phyloP scores from a whole-genome alignment of 2,888 invertebrate genomes.

The Phalangium opilio region DNA sequence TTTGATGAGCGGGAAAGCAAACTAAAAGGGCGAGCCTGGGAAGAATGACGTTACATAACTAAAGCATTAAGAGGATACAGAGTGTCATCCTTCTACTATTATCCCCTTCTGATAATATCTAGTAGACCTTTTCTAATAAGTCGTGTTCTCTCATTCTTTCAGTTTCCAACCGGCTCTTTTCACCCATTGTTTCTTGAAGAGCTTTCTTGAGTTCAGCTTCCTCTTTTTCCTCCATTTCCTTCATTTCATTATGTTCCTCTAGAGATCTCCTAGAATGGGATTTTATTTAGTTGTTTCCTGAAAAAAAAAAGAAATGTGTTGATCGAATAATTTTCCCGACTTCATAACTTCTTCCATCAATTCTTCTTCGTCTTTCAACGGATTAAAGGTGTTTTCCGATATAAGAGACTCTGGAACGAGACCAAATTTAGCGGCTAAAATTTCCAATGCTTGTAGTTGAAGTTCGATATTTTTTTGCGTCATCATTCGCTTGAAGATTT shows the following conservation, averaged over 20 bases:
- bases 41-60: too few relatives aligned
- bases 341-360: slow-evolving; percentile 46
- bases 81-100: too few relatives aligned
- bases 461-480: slow-evolving; percentile 78
- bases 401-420: slow-evolving; percentile 33
- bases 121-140: slow-evolving; percentile 27
- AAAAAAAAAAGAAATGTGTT: too few relatives aligned
- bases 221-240: slow-evolving; percentile 6
- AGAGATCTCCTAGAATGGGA: too few relatives aligned
- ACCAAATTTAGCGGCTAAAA: slow-evolving; percentile 57
- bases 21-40: too few relatives aligned
- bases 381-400: slow-evolving; percentile 28
- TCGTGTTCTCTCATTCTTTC: slow-evolving; percentile 31
- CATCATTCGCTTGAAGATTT: slow-evolving; percentile 83
- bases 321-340: slow-evolving; percentile 2
- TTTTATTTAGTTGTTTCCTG: too few relatives aligned
- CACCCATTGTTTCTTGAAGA: slow-evolving; percentile 21
- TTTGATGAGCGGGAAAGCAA: too few relatives aligned
- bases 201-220: slow-evolving; percentile 21
- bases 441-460: slow-evolving; percentile 70
- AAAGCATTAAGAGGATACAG: too few relatives aligned
- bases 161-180: slow-evolving; percentile 25
- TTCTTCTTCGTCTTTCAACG: slow-evolving; percentile 36
- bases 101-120: too few relatives aligned
- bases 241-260: slow-evolving; percentile 4